Evolutionary conservation across 2,113 vertebrate species (phyloP).

Genomic region (Ptilonorhynchus violaceus): DNA sequence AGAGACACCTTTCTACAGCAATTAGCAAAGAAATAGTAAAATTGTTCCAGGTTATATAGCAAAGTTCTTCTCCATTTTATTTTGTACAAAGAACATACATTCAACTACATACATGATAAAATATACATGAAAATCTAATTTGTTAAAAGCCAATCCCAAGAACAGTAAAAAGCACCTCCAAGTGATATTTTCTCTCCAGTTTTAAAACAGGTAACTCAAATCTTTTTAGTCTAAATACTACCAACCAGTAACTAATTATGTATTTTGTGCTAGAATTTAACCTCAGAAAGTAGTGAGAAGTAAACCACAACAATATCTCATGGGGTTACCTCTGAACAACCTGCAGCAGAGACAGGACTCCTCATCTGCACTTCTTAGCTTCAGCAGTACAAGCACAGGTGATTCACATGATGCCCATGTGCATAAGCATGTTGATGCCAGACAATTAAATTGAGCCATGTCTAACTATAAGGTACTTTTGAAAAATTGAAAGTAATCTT

Average conservation of each 20-base stretch:
- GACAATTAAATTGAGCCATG: neutral
- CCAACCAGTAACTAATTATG: neutral
- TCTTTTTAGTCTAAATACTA: neutral
- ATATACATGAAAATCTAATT: neutral
- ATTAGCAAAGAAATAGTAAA: neutral
- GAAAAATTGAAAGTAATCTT: neutral
- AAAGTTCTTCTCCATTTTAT: neutral
- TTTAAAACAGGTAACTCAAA: neutral
- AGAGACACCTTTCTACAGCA: neutral
- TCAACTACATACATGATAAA: neutral
- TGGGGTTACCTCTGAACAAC: neutral
- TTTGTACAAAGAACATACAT: neutral
- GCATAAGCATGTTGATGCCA: neutral
- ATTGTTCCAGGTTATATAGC: neutral
- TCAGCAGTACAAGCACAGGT: fast-evolving
- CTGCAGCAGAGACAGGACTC: neutral
- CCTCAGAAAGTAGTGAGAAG: neutral
- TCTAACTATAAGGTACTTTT: neutral
- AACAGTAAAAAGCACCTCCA: neutral
- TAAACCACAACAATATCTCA: neutral
- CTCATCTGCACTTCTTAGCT: neutral
- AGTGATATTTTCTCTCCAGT: neutral
- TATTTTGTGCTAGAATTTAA: neutral
- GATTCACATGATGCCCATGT: neutral
- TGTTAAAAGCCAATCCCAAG: neutral